Evolutionary conservation across 2,113 vertebrate genomes (phyloP), one percentile per base, ranked within the genome.

Genomic region (Nerophis ophidion): DNA sequence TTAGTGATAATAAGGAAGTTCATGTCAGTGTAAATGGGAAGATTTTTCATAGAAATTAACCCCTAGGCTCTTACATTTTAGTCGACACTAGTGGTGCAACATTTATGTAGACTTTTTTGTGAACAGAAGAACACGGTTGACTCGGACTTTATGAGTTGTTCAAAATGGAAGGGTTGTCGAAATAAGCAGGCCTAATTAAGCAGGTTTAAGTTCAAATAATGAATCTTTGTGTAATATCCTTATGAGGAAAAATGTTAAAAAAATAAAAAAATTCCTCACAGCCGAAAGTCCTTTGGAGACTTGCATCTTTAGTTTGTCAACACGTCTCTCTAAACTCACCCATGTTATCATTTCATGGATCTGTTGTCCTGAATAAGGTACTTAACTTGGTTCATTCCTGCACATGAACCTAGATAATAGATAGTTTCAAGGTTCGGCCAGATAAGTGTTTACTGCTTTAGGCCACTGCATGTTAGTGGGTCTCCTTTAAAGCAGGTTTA

Each of bases 361-460:
- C 15, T 16, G 12, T 48, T 42, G 48, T 36, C 6, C 9, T 48
- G 16, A 11, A 45, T 9, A 9, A 36, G 33, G 49, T 3, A 16
- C 16, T 1, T 42, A 19, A 16, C 42, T 60, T 36, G 34, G 49
- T n/a, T 59, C 33, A 7, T 60, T 60, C 15, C 14, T 16, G 36
- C n/a, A 33, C 48, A 13, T 12, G 9, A 46, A 34, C 3, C 5
- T 16, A 48, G 54, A 48, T 10, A 5, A 0, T 34, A 26, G 9
- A 42, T 50, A 6, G n/a, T 65, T 38, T 62, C 75, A 76, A 70
- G 69, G 80, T 74, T 58, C 66, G 71, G 56, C 58, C 70, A 60
- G 74, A 76, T 80, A 81, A 73, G 47, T 53, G 19, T 81, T 74
- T 66, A 62, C 66, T 34, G 64, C 75, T 56, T 51, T 1, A 33